Conservation (phyloP, 1,140 invertebrate species). For the Cyclina sinensis region DNA sequence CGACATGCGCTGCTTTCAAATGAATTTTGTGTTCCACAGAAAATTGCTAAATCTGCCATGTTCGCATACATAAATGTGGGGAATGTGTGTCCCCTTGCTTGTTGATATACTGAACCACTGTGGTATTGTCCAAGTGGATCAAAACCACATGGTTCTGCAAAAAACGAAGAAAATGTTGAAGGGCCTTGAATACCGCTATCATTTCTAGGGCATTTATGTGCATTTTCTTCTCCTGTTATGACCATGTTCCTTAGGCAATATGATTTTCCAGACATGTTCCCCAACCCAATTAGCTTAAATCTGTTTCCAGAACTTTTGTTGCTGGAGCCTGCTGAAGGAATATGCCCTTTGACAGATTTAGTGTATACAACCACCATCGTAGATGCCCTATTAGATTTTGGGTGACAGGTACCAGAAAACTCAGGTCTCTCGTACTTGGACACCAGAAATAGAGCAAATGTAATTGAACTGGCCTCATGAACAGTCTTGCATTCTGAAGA, state of each 20-base stretch:
- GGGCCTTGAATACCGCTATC: too few species aligned
- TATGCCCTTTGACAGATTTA: constrained; percentile 48
- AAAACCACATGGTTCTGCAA: too few species aligned
- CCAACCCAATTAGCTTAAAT: too few species aligned
- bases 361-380: background rate
- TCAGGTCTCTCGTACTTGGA: background rate
- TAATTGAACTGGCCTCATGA: constrained; percentile 59
- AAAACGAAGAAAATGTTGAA: too few species aligned
- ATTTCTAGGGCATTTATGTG: too few species aligned
- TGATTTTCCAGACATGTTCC: too few species aligned
- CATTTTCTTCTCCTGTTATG: too few species aligned
- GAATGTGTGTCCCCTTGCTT: constrained; percentile 39
- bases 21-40: background rate
- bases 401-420: background rate
- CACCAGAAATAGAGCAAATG: constrained; percentile 48
- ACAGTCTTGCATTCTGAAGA: constrained; percentile 42
- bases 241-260: too few species aligned
- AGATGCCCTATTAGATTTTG: background rate
- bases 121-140: too few species aligned
- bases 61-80: background rate
- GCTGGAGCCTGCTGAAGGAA: background rate
- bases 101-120: constrained; percentile 51
- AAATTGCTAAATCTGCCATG: constrained; percentile 21
- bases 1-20: constrained; percentile 50
- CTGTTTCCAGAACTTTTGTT: background rate